phyloP scores from a whole-genome alignment of 2,113 vertebrate genomes.

The Cariama cristata region DNA sequence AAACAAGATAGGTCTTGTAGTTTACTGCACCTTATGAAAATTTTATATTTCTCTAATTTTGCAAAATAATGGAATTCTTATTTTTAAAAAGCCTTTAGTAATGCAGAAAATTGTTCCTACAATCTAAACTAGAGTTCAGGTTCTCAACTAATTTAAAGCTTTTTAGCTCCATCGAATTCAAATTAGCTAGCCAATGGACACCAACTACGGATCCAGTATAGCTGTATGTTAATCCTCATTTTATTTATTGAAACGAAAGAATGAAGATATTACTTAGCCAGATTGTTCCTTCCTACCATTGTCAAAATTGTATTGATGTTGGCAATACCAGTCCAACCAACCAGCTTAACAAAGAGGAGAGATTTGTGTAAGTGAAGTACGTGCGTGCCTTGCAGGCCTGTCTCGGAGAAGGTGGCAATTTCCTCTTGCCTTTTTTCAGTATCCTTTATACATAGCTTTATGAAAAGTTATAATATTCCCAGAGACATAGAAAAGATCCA shows the following conservation, averaged over 20 bases:
- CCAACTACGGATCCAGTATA: not conserved
- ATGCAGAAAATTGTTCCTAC: not conserved
- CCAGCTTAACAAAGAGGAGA: not conserved
- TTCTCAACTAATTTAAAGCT: not conserved
- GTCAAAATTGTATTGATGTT: not conserved
- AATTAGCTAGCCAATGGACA: not conserved
- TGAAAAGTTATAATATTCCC: conserved; percentile 68
- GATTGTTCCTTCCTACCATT: not conserved
- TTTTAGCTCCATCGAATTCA: not conserved
- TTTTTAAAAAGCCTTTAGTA: not conserved
- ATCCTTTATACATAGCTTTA: conserved; percentile 63
- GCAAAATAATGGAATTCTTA: not conserved
- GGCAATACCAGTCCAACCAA: not conserved
- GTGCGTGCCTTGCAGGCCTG: conserved; percentile 12
- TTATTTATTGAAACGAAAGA: not conserved
- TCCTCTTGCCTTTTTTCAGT: conserved; percentile 69
- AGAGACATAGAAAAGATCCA: conserved; percentile 68
- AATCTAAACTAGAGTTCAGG: not conserved
- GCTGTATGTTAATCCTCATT: not conserved
- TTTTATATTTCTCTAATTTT: not conserved
- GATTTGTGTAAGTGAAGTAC: conserved; percentile 32
- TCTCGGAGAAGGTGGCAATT: conserved; percentile 55
- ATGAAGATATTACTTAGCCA: not conserved
- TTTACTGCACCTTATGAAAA: not conserved
- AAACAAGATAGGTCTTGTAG: not conserved